phyloP scores from a whole-genome alignment of 2,888 invertebrate genomes.

The Furcula furcula region DNA sequence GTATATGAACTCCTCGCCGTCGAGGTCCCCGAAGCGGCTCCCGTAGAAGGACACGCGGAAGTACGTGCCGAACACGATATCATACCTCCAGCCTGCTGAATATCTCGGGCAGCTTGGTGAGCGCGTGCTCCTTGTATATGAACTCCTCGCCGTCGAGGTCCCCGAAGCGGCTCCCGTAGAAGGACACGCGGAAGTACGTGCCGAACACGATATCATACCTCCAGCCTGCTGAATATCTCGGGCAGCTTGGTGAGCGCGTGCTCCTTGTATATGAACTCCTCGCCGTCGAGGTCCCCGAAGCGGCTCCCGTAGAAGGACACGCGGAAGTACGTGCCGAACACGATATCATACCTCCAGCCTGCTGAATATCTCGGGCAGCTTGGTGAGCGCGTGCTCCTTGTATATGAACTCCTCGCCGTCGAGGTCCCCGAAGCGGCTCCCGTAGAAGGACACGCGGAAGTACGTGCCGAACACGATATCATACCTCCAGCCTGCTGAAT shows the following conservation, averaged over 20 bases:
- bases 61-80: too few relatives aligned
- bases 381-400: constrained; percentile 98
- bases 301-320: too few relatives aligned
- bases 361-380: constrained; percentile 97
- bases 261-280: constrained; percentile 98
- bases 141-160: constrained; percentile 97
- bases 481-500: constrained; percentile 94
- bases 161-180: constrained; percentile 96
- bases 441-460: constrained; percentile 98
- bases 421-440: constrained; percentile 95
- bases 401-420: constrained; percentile 97
- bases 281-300: constrained; percentile 95
- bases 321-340: too few relatives aligned
- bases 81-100: constrained; percentile 95
- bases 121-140: constrained; percentile 97
- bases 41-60: too few relatives aligned
- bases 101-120: constrained; percentile 98
- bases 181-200: constrained; percentile 98
- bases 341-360: constrained; percentile 94
- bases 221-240: constrained; percentile 97
- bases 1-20: constrained; percentile 96
- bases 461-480: constrained; percentile 98
- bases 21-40: constrained; percentile 96
- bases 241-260: constrained; percentile 97
- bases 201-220: constrained; percentile 98